These are phyloP conservation scores for Henricia sp. DNA, from an alignment of 53 echinoderm and acorn worm species.

Conservation along the genomic window DNA sequence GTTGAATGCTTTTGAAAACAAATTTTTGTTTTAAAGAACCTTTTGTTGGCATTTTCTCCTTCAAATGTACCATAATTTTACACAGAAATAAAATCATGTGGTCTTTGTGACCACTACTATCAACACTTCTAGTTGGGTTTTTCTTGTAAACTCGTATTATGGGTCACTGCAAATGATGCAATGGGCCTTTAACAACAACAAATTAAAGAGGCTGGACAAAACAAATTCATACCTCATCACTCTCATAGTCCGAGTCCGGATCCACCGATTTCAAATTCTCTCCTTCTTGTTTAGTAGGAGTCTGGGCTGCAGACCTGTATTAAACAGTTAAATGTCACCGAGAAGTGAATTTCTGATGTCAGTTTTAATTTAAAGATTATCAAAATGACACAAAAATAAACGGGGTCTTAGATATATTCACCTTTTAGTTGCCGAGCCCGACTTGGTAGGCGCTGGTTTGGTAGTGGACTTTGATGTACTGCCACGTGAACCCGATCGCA, in stretches of 20 bases:
- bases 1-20: too few relatives aligned
- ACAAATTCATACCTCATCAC: conserved; percentile 89
- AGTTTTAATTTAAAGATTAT: not conserved
- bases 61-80: too few relatives aligned
- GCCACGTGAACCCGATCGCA: conserved; percentile 50
- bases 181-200: too few relatives aligned
- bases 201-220: too few relatives aligned
- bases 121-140: too few relatives aligned
- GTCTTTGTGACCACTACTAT: too few relatives aligned
- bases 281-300: conserved; percentile 61
- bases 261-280: conserved; percentile 68
- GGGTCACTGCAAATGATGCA: too few relatives aligned
- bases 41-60: too few relatives aligned
- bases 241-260: conserved; percentile 90
- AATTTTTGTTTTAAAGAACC: too few relatives aligned
- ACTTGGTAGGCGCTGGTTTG: conserved; percentile 30
- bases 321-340: not conserved
- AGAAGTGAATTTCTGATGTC: not conserved
- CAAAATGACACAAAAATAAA: not conserved
- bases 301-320: conserved; percentile 45
- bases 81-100: too few relatives aligned
- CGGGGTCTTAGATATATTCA: too few relatives aligned
- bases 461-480: conserved; percentile 26
- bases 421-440: conserved; percentile 68
- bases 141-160: too few relatives aligned